Conservation (phyloP, 2,888 invertebrate genomes). For the Cylloceria caligata region DNA sequence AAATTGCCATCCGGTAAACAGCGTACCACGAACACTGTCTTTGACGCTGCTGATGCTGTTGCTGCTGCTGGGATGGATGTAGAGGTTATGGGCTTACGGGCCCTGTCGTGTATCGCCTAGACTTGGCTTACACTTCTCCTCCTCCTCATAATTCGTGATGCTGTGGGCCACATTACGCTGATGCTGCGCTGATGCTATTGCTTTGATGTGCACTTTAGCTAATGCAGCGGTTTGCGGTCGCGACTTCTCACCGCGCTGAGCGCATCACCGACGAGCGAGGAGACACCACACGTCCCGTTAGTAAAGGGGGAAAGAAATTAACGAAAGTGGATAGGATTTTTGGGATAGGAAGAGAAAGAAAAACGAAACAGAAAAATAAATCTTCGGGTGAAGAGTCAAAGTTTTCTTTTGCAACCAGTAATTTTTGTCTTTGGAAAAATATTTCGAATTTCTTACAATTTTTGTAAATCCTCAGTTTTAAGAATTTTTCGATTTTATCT, state of each 20-base stretch:
- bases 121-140: constrained; percentile 19
- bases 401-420: background rate
- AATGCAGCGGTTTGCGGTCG: constrained; percentile 79
- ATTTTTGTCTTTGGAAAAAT: background rate
- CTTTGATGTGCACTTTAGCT: constrained; percentile 81
- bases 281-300: background rate
- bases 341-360: background rate
- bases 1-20: constrained; percentile 34
- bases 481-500: too few relatives aligned
- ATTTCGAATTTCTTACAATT: background rate
- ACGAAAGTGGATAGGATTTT: constrained; percentile 16
- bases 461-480: too few relatives aligned
- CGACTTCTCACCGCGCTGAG: constrained; percentile 67
- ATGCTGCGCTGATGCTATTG: constrained; percentile 59
- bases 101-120: constrained; percentile 9
- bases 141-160: background rate
- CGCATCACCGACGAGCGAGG: constrained; percentile 12
- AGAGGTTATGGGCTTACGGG: background rate
- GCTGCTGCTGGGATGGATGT: constrained; percentile 1
- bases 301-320: constrained; percentile 8
- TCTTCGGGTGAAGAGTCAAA: too few relatives aligned
- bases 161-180: constrained; percentile 29
- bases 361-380: background rate
- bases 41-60: constrained; percentile 2
- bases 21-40: constrained; percentile 6